phyloP scores from a whole-genome alignment of 1,140 invertebrate genomes.

The Oreohelix idahoensis region DNA sequence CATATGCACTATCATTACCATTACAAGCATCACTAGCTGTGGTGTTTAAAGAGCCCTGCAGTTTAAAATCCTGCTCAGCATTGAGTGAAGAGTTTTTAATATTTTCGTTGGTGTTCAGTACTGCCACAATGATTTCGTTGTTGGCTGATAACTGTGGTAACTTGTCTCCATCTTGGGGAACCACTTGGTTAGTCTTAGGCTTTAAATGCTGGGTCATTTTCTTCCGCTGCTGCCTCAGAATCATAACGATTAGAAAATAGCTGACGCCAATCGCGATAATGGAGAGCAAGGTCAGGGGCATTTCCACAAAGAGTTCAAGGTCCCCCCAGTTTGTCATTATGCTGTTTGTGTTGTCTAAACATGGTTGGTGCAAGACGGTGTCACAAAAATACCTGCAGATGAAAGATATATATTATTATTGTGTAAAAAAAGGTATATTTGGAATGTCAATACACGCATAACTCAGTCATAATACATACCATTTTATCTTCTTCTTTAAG shows the following conservation, averaged over 20 bases:
- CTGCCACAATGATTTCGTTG: background rate
- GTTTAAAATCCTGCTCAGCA: background rate
- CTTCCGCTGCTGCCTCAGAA: constrained; percentile 40
- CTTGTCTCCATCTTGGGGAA: background rate
- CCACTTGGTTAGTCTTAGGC: constrained; percentile 32
- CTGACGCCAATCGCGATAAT: constrained; percentile 42
- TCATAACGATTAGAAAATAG: constrained; percentile 47
- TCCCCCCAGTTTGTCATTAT: constrained; percentile 28
- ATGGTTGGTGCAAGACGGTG: constrained; percentile 4
- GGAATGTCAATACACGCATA: too few species aligned
- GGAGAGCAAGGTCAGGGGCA: constrained; percentile 44
- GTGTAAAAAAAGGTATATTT: background rate
- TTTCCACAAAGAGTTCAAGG: constrained; percentile 46
- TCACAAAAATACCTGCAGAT: constrained; percentile 22
- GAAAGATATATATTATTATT: background rate
- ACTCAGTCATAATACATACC: too few species aligned
- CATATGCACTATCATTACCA: background rate
- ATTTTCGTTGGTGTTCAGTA: background rate
- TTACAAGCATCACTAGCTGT: background rate
- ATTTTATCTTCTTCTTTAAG: too few species aligned
- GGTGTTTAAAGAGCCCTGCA: background rate
- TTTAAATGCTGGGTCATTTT: constrained; percentile 42
- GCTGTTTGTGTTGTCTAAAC: background rate
- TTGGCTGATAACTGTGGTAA: background rate
- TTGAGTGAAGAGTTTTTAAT: background rate